phyloP scores from a whole-genome alignment of 2,888 invertebrate species.

The Stictocephala bisonia region DNA sequence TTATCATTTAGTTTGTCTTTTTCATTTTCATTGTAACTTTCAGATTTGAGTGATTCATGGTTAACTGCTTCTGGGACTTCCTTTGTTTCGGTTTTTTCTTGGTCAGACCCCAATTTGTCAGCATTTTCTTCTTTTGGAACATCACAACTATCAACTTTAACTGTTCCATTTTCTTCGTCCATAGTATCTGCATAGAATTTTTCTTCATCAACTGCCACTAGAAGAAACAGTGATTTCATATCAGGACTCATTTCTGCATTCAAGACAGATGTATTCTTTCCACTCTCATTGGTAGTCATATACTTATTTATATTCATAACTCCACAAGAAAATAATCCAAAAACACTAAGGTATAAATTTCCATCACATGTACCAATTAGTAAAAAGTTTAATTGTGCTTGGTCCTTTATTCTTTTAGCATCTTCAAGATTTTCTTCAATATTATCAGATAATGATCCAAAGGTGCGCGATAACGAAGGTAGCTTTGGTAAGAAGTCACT shows the following conservation, averaged over 20 bases:
- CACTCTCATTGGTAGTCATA: slow-evolving; percentile 67
- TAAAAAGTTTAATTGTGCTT: slow-evolving; percentile 77
- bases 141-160: background rate
- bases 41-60: too few species aligned
- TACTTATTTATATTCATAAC: slow-evolving; percentile 71
- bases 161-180: slow-evolving; percentile 1
- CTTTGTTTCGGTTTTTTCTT: background rate
- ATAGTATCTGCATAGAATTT: slow-evolving; percentile 58
- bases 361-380: slow-evolving; percentile 82
- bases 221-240: slow-evolving; percentile 76
- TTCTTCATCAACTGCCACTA: slow-evolving; percentile 68
- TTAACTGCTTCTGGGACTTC: too few species aligned
- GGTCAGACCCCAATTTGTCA: slow-evolving; percentile 17
- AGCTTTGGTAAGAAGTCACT: slow-evolving; percentile 65
- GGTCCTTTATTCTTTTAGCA: slow-evolving; percentile 72
- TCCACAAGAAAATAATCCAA: slow-evolving; percentile 87
- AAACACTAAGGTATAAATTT: slow-evolving; percentile 78
- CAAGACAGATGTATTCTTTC: slow-evolving; percentile 67
- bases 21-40: background rate
- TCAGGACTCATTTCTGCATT: slow-evolving; percentile 78
- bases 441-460: slow-evolving; percentile 62
- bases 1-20: too few species aligned
- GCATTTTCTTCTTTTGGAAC: background rate
- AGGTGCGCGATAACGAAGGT: slow-evolving; percentile 66
- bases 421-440: slow-evolving; percentile 69